Base-by-base conservation (phyloP, 2,888 invertebrate genomes). In the Limnephilus marmoratus region DNA sequence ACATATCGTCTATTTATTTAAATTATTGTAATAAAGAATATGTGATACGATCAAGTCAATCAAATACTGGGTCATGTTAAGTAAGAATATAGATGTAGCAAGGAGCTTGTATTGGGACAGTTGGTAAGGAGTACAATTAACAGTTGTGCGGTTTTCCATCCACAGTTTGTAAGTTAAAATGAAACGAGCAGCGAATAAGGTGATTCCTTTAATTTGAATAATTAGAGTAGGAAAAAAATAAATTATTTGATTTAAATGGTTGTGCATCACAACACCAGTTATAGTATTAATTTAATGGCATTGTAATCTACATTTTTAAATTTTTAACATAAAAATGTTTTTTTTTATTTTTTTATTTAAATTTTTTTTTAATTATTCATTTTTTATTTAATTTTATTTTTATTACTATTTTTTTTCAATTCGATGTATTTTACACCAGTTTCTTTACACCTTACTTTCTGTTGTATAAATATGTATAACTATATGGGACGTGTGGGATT, bases 21-120 rank as follows among this genome's bases (percentile, higher is more conserved):
- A 68, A 68, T 88, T 29, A 88, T 68, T 88, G 13, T 82, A 31
- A n/a, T 29, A 34, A 82, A 82, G 34, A 82, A 82, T 15, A 82
- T 18, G 15, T n/a, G 82, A 34, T 83, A 37, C 24, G n/a, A 68
- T n/a, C 24, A n/a, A 68, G 24, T n/a, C n/a, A n/a, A 68, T 68
- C 9, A 68, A 68, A 68, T 68, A n/a, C n/a, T 68, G 9, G 24
- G n/a, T 68, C 68, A 24, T 68, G n/a, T 68, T n/a, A 68, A 9
- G 68, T 68, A 68, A 24, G 24, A 24, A 68, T 68, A 7, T n/a
- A 24, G 9, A 68, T 24, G 24, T 68, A n/a, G 1, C 7, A 9
- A 68, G 7, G n/a, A 68, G 24, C 24, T 68, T 9, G 68, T 24
- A 68, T 1, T 2, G 9, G 18, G 0, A 5, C n/a, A 68, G n/a